A percentile compares a stretch with the other conserved stretches of the same genome.
phyloP scores from a whole-genome alignment of 2,888 invertebrate species.

The Papilio gigon region DNA sequence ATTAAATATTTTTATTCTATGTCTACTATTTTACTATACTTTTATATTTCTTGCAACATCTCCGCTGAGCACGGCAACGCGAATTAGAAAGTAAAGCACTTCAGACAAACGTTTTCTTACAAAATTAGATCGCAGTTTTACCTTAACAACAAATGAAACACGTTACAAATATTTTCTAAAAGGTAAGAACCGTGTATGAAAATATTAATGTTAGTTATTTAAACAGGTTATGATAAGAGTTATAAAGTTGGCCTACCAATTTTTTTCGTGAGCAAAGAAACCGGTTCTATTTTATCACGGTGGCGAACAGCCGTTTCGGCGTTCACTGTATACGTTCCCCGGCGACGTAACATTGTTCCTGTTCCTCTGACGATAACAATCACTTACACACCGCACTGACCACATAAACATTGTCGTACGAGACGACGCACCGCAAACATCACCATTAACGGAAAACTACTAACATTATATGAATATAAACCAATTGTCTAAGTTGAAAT shows the following conservation, averaged over 20 bases:
- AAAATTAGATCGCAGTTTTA: not conserved
- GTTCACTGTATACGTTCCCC: conserved; percentile 77
- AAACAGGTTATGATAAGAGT: conserved; percentile 10
- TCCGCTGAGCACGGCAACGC: not conserved
- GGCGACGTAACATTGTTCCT: conserved; percentile 70
- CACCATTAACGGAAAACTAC: conserved; percentile 4
- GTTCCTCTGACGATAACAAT: conserved; percentile 44
- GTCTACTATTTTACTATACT: not conserved
- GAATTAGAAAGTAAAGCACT: conserved; percentile 15
- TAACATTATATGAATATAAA: conserved; percentile 50
- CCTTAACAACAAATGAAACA: not conserved
- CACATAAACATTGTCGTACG: conserved; percentile 46
- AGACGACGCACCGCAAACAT: conserved; percentile 30
- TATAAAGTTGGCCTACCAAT: conserved; percentile 55
- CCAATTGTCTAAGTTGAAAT: conserved; percentile 60
- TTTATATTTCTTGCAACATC: not conserved
- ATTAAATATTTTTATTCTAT: not conserved
- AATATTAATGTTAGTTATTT: not conserved
- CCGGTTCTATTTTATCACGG: conserved; percentile 56
- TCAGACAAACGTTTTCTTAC: not conserved
- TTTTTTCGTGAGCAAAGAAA: conserved; percentile 58
- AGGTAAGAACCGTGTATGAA: not conserved
- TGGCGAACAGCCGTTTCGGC: conserved; percentile 61
- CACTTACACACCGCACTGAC: conserved; percentile 46
- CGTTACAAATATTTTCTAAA: not conserved